Evolutionary conservation across 2,888 invertebrate genomes (phyloP).

Genomic region (Frankliniella intonsa): DNA sequence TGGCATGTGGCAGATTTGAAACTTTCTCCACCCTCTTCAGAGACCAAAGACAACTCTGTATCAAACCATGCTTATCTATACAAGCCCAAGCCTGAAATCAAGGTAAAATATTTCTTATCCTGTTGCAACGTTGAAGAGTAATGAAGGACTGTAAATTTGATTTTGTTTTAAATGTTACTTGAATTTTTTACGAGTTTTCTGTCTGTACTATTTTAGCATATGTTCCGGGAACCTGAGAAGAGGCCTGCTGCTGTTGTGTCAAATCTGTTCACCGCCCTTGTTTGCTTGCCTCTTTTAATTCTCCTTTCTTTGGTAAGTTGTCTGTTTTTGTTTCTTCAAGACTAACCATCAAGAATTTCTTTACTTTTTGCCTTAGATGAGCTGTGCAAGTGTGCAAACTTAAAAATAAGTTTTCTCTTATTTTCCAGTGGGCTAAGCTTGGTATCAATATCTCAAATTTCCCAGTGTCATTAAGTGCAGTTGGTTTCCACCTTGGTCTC

Average conservation of each 20-base stretch:
- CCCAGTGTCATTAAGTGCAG: constrained; percentile 69
- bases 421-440: constrained; percentile 69
- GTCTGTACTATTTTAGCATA: constrained; percentile 55
- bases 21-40: constrained; percentile 61
- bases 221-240: constrained; percentile 87
- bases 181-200: not conserved
- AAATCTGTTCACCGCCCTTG: constrained; percentile 81
- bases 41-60: constrained; percentile 39
- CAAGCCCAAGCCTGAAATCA: constrained; percentile 57
- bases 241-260: constrained; percentile 85
- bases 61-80: constrained; percentile 48
- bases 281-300: constrained; percentile 74
- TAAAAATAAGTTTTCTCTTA: constrained; percentile 13
- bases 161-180: no score
- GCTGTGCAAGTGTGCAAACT: not conserved
- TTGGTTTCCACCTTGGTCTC: constrained; percentile 85
- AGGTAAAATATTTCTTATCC: constrained; percentile 46
- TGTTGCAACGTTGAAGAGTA: no score
- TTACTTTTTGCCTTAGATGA: not conserved
- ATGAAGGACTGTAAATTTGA: no score
- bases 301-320: constrained; percentile 64
- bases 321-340: not conserved
- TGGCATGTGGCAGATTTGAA: constrained; percentile 79
- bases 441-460: constrained; percentile 83
- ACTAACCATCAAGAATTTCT: not conserved